Evolutionary conservation across 2,113 vertebrate genomes (phyloP), one percentile per base, ranked within the genome.

Genomic region (Pandion haliaetus): DNA sequence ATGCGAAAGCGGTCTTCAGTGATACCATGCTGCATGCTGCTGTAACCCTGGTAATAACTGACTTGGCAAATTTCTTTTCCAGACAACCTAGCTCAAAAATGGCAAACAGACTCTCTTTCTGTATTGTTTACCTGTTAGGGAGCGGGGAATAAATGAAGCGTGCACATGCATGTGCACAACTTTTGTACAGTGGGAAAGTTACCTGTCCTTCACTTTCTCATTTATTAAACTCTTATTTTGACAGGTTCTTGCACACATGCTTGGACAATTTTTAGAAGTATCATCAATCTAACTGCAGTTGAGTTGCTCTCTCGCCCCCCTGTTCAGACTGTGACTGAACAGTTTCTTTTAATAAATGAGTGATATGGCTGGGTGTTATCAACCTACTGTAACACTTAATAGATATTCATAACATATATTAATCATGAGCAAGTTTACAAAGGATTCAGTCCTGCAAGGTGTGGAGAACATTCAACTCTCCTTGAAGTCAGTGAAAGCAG

Each of bases 261-360:
- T 97, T 97, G 90, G 97, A 93, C 91, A 96, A 82, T 93, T 97
- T 96, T 92, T 94, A 96, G 94, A 96, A 91, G 81, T 70, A 50
- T 92, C 96, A 96, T 97, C 88, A 89, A 97, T 96, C 96, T 97
- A 90, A 94, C 67, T 83, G 63, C 86, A 89, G 76, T 6, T 71
- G 78, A 86, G 44, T 61, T 95, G 91, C 94, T 97, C 73, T 83
- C 62, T 88, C 71, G 3, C 70, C 89, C 63, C 26, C 77, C 65
- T 79, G n/a, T 79, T 96, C 96, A 92, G 74, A 67, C 52, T 81
- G 71, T 97, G 90, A 86, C 93, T 94, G 94, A 95, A 86, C 74
- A 94, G 89, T 81, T 97, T 93, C 95, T 96, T 96, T 94, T 95
- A 97, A 98, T 91, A 97, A 97, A 98, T 84, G 92, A 97, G 83